Evolutionary conservation across 2,888 invertebrate species (phyloP).

Genomic region (Hirudinaria manillensis): DNA sequence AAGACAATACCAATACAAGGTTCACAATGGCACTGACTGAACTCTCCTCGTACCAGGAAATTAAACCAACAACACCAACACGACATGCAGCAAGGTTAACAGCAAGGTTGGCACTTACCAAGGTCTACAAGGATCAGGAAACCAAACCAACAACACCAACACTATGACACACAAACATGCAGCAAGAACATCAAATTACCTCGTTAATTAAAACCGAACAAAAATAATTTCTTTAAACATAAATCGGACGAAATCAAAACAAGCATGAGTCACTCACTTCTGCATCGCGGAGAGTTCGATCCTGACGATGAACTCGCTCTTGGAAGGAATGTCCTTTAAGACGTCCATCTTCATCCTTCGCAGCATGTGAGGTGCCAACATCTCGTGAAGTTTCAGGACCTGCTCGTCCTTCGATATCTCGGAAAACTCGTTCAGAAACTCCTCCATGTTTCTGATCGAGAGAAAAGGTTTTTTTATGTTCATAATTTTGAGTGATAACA

Average conservation of each 20-base stretch:
- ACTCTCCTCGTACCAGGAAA: too few species aligned
- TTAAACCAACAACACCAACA: neutral
- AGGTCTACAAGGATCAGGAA: too few species aligned
- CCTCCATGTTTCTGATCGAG: conserved; percentile 38
- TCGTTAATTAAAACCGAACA: too few species aligned
- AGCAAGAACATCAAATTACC: too few species aligned
- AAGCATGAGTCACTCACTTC: conserved; percentile 35
- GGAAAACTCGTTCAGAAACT: conserved; percentile 40
- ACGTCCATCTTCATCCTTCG: conserved; percentile 42
- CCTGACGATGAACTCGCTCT: conserved; percentile 41
- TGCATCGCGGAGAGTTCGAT: conserved; percentile 41
- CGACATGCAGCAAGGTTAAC: neutral
- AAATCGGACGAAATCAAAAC: too few species aligned
- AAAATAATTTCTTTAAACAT: too few species aligned
- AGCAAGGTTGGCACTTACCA: neutral
- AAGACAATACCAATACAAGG: too few species aligned
- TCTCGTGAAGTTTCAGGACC: conserved; percentile 40
- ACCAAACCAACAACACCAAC: neutral
- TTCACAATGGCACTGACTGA: too few species aligned
- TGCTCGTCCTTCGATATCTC: conserved; percentile 42
- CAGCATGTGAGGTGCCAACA: conserved; percentile 43
- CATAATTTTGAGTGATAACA: neutral
- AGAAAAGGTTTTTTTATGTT: neutral
- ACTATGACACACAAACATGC: too few species aligned
- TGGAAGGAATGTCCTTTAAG: conserved; percentile 41